These are phyloP conservation scores for Rhinella marina DNA, from an alignment of 2,797 vertebrate species.

Conservation along the genomic window DNA sequence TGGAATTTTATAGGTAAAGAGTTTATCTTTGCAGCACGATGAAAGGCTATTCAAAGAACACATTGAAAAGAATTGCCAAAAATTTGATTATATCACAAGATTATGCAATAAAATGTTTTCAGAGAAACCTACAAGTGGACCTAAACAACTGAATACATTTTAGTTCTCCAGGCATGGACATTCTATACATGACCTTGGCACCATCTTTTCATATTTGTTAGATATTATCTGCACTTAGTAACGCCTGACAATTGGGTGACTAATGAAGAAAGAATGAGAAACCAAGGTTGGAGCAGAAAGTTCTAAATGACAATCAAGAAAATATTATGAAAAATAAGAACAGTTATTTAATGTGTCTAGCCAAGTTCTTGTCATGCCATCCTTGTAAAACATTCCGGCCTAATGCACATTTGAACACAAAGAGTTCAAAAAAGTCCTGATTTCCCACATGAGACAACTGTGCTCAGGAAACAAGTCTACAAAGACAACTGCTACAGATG, in stretches of 20 bases:
- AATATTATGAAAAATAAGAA: conserved; percentile 43
- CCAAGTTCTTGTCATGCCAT: conserved; percentile 6
- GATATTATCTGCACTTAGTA: conserved; percentile 52
- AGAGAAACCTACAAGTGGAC: not conserved
- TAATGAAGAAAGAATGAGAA: conserved; percentile 56
- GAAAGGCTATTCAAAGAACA: not conserved
- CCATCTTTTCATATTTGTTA: conserved; percentile 54
- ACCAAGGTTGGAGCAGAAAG: conserved; percentile 50
- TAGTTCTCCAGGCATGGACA: conserved; percentile 29
- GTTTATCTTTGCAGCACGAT: not conserved
- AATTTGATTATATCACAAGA: not conserved
- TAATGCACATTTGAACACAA: conserved; percentile 43
- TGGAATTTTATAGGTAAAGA: not conserved
- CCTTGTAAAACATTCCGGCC: conserved; percentile 22
- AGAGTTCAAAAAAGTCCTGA: conserved; percentile 48
- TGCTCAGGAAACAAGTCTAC: conserved; percentile 28
- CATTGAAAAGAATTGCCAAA: conserved; percentile 4
- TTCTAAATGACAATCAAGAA: conserved; percentile 50
- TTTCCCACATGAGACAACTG: conserved; percentile 24
- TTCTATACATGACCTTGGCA: conserved; percentile 31
- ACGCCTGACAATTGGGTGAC: conserved; percentile 49
- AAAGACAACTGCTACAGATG: conserved; percentile 48
- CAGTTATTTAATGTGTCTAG: conserved; percentile 51
- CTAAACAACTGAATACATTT: not conserved
- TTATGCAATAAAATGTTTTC: not conserved